These are phyloP conservation scores for Cryptotis parvus DNA, from an alignment of 2,113 vertebrate species.

Conservation along the genomic window DNA sequence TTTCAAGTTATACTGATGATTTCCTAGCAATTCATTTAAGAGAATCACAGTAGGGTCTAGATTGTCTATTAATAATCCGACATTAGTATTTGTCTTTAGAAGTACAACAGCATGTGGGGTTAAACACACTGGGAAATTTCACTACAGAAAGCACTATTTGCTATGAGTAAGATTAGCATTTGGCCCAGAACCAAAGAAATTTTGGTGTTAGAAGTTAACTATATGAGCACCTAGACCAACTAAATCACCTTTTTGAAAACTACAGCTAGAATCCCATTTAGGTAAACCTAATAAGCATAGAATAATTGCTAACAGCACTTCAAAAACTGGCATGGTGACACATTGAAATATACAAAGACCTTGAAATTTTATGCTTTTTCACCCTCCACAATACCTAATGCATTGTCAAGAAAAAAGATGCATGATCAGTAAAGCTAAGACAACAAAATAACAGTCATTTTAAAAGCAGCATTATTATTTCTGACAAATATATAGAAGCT, in stretches of 20 bases:
- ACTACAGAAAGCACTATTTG: neutral
- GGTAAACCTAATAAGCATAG: conserved; percentile 7
- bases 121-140: neutral
- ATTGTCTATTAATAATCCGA: conserved; percentile 24
- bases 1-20: conserved; percentile 42
- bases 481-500: conserved; percentile 10
- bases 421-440: neutral
- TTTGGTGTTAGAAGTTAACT: neutral
- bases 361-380: conserved; percentile 36
- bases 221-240: neutral
- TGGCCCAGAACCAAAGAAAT: neutral
- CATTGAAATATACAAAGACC: neutral
- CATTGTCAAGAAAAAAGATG: neutral
- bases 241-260: neutral
- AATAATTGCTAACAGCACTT: neutral
- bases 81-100: conserved; percentile 37
- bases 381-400: neutral
- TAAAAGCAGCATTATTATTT: conserved; percentile 1
- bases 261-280: neutral
- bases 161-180: neutral
- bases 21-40: conserved; percentile 53
- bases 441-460: neutral
- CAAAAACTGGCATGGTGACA: conserved; percentile 6
- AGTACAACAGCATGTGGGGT: neutral
- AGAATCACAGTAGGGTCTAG: neutral